Conservation (phyloP, 2,113 vertebrate species). For the Plecotus auritus region DNA sequence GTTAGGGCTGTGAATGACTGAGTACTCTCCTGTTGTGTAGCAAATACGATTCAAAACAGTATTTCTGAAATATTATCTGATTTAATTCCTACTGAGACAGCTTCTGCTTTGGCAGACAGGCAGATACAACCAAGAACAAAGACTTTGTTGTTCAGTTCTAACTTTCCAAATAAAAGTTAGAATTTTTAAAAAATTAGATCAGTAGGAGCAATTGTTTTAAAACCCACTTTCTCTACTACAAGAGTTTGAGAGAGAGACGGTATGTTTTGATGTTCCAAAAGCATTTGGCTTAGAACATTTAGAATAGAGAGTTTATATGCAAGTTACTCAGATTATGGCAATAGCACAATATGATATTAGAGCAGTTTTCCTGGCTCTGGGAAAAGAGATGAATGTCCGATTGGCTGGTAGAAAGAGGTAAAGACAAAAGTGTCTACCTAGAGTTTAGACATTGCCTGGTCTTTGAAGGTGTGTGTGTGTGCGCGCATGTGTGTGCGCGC, state of each 20-base stretch:
- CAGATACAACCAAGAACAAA: background rate
- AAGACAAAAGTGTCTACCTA: background rate
- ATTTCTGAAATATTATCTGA: background rate
- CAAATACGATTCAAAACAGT: background rate
- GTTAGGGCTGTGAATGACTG: background rate
- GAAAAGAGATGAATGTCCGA: background rate
- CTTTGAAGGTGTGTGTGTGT: background rate
- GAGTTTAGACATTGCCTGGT: background rate
- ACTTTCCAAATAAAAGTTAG: constrained; percentile 23
- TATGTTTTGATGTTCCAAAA: constrained; percentile 21
- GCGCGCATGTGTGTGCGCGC: too few species aligned
- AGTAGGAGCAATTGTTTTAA: constrained; percentile 11
- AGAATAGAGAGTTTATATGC: background rate
- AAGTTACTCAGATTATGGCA: background rate
- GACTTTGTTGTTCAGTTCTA: background rate
- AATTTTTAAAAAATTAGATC: background rate
- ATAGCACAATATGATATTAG: background rate
- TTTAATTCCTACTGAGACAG: background rate
- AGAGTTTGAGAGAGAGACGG: background rate
- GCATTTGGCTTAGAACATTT: background rate
- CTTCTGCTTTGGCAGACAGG: background rate
- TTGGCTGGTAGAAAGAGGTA: background rate
- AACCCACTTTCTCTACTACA: background rate
- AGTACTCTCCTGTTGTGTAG: background rate
- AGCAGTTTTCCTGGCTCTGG: background rate